Evolutionary conservation across 1,140 invertebrate genomes (phyloP).

Genomic region (Hycleus cichorii): DNA sequence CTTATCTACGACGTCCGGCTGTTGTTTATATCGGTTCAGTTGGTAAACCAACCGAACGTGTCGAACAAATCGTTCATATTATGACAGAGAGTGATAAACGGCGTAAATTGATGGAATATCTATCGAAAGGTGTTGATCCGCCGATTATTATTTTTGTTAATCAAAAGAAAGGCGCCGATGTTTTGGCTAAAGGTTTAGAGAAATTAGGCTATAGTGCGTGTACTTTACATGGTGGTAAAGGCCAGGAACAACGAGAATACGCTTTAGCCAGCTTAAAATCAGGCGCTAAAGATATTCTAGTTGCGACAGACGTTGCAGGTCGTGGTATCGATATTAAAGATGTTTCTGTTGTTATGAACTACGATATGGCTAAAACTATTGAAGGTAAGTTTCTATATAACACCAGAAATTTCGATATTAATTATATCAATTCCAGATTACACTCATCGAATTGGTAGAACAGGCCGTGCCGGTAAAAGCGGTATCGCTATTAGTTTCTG

Average conservation of each 20-base stretch:
- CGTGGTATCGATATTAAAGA: constrained; percentile 99
- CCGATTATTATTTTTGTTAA: constrained; percentile 99
- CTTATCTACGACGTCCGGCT: constrained; percentile 90
- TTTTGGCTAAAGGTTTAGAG: constrained; percentile 92
- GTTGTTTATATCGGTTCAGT: constrained; percentile 98
- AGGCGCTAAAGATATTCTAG: constrained; percentile 93
- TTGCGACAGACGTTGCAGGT: constrained; percentile 99
- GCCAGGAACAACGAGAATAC: constrained; percentile 98
- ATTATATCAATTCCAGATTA: constrained; percentile 65
- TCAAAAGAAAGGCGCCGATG: constrained; percentile 99
- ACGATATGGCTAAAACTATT: constrained; percentile 99
- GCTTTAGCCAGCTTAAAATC: constrained; percentile 92
- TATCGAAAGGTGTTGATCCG: constrained; percentile 82
- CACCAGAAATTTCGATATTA: constrained; percentile 4
- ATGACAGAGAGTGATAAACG: constrained; percentile 91
- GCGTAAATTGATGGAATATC: constrained; percentile 79
- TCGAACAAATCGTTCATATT: constrained; percentile 96
- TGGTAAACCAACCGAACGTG: constrained; percentile 95
- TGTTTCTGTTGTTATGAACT: constrained; percentile 97
- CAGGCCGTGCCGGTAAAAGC: constrained; percentile 95
- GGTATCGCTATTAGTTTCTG: constrained; percentile 94
- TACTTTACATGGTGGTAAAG: constrained; percentile 98
- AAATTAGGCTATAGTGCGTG: constrained; percentile 96
- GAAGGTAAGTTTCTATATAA: constrained; percentile 56
- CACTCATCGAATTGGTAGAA: constrained; percentile 98